Percentiles rank a stretch among this genome's conserved stretches.
These are phyloP conservation scores for Dipodomys ordii DNA, from an alignment of 2,113 vertebrate genomes.

Conservation along the genomic window DNA sequence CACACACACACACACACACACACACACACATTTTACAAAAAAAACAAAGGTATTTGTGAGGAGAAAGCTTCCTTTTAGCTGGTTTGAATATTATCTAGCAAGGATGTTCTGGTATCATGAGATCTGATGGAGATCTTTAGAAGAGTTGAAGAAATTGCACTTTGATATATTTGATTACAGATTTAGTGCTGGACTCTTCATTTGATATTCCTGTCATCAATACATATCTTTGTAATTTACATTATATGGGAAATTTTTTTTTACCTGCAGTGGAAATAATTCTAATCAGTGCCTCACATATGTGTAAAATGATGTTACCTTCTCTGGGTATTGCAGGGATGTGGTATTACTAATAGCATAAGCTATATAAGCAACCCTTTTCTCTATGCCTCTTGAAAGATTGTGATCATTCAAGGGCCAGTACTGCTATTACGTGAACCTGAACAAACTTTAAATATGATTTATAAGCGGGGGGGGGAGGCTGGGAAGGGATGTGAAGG, in stretches of 20 bases:
- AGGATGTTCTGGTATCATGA: background rate
- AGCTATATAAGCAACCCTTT: background rate
- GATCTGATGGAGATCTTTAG: background rate
- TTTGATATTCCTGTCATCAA: background rate
- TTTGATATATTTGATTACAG: background rate
- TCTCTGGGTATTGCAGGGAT: background rate
- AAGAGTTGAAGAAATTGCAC: background rate
- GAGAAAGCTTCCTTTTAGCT: background rate
- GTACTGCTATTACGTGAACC: background rate
- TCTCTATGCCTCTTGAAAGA: background rate
- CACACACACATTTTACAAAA: background rate
- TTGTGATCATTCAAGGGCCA: background rate
- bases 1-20: no score
- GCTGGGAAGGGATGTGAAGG: no score
- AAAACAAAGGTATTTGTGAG: background rate
- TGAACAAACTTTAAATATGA: background rate
- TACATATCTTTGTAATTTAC: background rate
- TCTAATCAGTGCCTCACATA: constrained; percentile 3
- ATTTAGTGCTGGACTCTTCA: background rate
- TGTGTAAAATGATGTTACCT: background rate
- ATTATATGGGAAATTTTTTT: background rate
- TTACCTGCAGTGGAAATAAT: background rate
- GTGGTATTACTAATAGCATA: background rate
- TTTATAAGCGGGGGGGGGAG: background rate
- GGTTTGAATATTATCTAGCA: background rate